A percentile compares a stretch with the other conserved stretches of the same genome.
These are phyloP conservation scores for Triplophysa yarkandensis DNA, from an alignment of 2,797 vertebrate genomes.

Conservation along the genomic window DNA sequence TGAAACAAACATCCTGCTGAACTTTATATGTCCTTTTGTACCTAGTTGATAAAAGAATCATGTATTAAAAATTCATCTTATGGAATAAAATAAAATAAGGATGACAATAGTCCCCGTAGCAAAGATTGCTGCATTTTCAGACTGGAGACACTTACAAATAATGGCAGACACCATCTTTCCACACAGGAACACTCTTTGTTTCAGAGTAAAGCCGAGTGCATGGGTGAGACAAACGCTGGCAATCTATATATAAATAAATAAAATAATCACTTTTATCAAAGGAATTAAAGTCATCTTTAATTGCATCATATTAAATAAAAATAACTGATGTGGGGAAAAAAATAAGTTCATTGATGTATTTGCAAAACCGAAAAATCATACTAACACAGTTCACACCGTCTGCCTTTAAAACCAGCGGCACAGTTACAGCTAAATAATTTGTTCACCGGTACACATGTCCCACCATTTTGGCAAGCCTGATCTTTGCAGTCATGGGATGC, in stretches of 20 bases:
- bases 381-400: slow-evolving; percentile 89
- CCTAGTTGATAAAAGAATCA: slow-evolving; percentile 70
- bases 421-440: slow-evolving; percentile 82
- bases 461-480: slow-evolving; percentile 86
- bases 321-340: slow-evolving; percentile 68
- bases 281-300: neutral
- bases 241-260: slow-evolving; percentile 75
- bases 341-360: slow-evolving; percentile 1
- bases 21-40: slow-evolving; percentile 90
- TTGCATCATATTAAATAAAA: neutral
- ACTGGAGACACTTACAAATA: slow-evolving; percentile 84
- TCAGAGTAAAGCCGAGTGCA: slow-evolving; percentile 94
- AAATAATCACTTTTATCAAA: neutral
- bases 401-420: slow-evolving; percentile 83
- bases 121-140: neutral
- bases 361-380: too few species aligned
- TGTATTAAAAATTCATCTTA: neutral
- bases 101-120: neutral
- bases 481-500: slow-evolving; percentile 76
- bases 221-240: slow-evolving; percentile 87
- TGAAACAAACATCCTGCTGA: slow-evolving; percentile 90
- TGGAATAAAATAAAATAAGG: neutral
- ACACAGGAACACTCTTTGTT: slow-evolving; percentile 90
- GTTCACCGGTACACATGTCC: slow-evolving; percentile 76
- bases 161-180: slow-evolving; percentile 90